Evolutionary conservation across 1,140 invertebrate species (phyloP), one percentile per base, ranked within the genome.

Genomic region (Micrasema minimum): DNA sequence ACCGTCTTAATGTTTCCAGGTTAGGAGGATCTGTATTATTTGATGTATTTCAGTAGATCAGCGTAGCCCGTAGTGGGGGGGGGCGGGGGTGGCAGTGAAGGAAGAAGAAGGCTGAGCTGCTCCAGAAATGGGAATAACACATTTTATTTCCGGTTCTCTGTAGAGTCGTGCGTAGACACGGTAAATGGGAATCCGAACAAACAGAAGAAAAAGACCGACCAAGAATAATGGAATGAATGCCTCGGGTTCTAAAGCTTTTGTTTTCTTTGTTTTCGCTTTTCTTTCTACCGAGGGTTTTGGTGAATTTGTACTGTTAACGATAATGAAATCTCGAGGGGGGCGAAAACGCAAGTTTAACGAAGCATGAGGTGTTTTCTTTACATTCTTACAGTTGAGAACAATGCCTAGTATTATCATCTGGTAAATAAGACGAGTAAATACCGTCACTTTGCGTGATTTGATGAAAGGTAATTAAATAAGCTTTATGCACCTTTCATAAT

Each of bases 91-190:
- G 11, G 11, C 14, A n/a, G 41, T 5, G 10, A 11, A 43, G 48
- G 4, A 51, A 11, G 45, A 14, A 31, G 51, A 45, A 16, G 37
- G 22, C 23, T 53, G 20, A n/a, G n/a, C 53, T 9, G 41, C 51
- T 59, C 68, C 66, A 64, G 64, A 66, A 74, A 68, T 66, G 66
- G 68, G 71, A 71, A 65, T 70, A 70, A 70, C 66, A 74, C 72
- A 71, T 74, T 71, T 74, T 74, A 74, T 74, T 74, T 74, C 72
- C 72, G 72, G 68, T 71, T 53, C 68, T 66, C 43, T 65, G 43
- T 59, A 16, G 53, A 57, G 18, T 69, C 38, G 66, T 59, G 53
- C 48, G 66, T 69, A 69, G 26, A 46, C 66, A 38, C 48, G 50
- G 66, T 43, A 69, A 59, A 69, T 69, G 66, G 26, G 66, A 69